Conservation (phyloP, 2,113 vertebrate species). For the Cyanoderma ruficeps region DNA sequence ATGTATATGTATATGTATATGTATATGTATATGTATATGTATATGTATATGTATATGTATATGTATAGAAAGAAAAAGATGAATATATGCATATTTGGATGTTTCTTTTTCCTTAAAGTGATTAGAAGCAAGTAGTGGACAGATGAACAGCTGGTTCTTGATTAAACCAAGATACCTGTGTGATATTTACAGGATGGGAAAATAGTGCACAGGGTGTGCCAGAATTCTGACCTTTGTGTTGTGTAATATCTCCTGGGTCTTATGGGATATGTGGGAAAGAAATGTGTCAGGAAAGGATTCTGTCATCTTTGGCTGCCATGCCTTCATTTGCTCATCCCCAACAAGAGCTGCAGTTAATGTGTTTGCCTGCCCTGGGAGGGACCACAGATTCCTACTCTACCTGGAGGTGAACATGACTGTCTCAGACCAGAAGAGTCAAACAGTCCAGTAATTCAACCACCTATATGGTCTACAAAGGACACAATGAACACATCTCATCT, state of each 20-base stretch:
- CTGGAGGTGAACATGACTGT: neutral
- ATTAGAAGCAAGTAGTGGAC: neutral
- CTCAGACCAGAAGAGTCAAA: neutral
- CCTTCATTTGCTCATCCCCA: neutral
- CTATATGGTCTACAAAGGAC: neutral
- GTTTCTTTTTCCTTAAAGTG: neutral
- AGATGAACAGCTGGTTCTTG: neutral
- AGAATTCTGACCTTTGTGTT: neutral
- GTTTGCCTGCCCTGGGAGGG: neutral
- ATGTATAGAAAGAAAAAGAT: neutral
- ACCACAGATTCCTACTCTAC: neutral
- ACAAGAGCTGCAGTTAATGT: neutral
- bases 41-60: neutral
- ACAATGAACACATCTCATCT: neutral
- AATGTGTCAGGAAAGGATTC: neutral
- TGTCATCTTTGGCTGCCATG: neutral
- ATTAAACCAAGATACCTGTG: neutral
- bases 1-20: neutral
- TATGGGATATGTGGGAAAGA: neutral
- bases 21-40: too few species aligned
- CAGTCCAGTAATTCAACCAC: neutral
- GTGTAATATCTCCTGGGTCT: neutral
- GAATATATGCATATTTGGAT: rapidly evolving
- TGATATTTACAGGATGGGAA: neutral
- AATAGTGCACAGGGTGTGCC: neutral